Percentiles rank a stretch among this genome's conserved stretches.
phyloP scores from a whole-genome alignment of 2,797 vertebrate genomes.

The Aldrovandia affinis region DNA sequence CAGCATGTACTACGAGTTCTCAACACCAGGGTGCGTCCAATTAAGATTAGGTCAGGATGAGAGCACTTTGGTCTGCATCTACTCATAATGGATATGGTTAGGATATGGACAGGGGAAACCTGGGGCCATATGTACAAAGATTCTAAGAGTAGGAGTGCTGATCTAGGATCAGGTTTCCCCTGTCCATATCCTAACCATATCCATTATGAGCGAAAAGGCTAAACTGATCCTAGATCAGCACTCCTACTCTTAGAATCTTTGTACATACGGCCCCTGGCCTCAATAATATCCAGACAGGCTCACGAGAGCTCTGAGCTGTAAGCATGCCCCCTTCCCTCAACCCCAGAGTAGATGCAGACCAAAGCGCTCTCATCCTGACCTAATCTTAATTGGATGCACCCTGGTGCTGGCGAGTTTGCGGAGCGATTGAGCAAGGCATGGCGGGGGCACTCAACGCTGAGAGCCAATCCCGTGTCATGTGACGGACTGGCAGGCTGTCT shows the following conservation, averaged over 20 bases:
- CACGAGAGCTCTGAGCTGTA: not conserved
- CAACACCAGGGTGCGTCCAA: not conserved
- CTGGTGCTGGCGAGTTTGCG: not conserved
- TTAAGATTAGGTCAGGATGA: not conserved
- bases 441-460: not conserved
- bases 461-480: not conserved
- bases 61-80: not conserved
- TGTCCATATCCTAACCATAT: too few species aligned
- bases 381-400: conserved; percentile 6
- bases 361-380: not conserved
- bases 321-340: not conserved
- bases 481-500: not conserved
- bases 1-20: too few species aligned
- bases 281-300: not conserved
- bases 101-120: not conserved
- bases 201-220: too few species aligned
- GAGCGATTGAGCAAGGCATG: not conserved
- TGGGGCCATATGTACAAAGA: too few species aligned
- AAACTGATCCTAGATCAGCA: too few species aligned
- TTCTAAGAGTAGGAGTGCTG: too few species aligned
- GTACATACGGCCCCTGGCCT: too few species aligned
- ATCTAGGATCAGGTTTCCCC: too few species aligned
- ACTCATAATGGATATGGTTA: not conserved
- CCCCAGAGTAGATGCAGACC: not conserved
- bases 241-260: too few species aligned